phyloP scores from a whole-genome alignment of 2,797 vertebrate genomes.

The Pseudochirops cupreus region DNA sequence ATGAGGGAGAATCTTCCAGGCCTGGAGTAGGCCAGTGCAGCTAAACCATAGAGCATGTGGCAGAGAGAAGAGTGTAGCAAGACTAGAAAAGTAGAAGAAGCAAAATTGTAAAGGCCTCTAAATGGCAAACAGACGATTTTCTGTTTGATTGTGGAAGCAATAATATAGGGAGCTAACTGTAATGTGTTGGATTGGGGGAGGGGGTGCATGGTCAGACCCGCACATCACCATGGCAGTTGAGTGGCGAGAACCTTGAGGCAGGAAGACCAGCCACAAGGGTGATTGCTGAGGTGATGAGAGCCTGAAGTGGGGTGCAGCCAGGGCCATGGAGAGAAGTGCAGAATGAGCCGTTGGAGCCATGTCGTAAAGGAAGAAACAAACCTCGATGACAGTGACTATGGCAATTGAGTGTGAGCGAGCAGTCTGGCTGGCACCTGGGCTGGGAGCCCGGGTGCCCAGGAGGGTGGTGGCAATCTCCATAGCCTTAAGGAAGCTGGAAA shows the following conservation, averaged over 20 bases:
- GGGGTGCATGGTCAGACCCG: neutral
- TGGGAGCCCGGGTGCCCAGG: neutral
- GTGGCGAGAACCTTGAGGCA: neutral
- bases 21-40: too few species aligned
- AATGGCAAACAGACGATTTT: neutral
- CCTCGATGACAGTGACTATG: neutral
- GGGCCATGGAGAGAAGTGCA: neutral
- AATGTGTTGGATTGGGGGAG: neutral
- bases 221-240: neutral
- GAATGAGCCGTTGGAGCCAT: too few species aligned
- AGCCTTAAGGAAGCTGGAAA: neutral
- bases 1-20: neutral
- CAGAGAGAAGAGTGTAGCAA: too few species aligned
- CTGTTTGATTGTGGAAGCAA: neutral
- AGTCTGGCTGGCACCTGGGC: neutral
- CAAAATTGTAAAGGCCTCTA: neutral
- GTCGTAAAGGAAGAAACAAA: neutral
- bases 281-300: neutral
- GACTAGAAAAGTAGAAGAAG: neutral
- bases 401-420: neutral
- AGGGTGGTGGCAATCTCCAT: neutral
- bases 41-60: too few species aligned
- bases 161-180: neutral
- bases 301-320: neutral
- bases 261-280: neutral